Evolutionary conservation across 2,888 invertebrate genomes (phyloP), one percentile per base, ranked within the genome.

Genomic region (Balanococcus diminutus): DNA sequence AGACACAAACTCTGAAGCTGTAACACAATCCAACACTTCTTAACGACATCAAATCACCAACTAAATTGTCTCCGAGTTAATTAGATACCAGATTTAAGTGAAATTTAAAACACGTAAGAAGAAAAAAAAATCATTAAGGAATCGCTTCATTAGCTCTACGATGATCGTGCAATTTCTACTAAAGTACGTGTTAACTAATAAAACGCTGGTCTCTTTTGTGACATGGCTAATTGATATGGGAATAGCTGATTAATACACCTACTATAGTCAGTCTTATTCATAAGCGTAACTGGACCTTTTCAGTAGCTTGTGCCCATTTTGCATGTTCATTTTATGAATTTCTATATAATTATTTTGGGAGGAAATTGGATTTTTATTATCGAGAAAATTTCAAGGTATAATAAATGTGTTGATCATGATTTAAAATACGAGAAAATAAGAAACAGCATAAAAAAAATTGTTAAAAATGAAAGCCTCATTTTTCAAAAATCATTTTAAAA

Each of bases 191-290:
- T 19, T 32, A n/a, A n/a, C n/a, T n/a, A 19, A 75, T 32, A 75
- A 56, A 75, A 22, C 22, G 25, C 19, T 75, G 25, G 5, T 75
- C 75, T 75, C 19, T 75, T n/a, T 32, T 75, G 32, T 75, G 75
- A 32, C 75, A 31, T 75, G 32, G 61, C 28, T 75, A 75, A 75
- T 75, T 75, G 75, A 75, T 75, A 75, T 75, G 75, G 75, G 75
- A 75, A 32, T 32, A 32, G n/a, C 32, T 75, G 25, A 75, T 75
- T 32, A 75, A 36, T 6, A 72, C 11, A 22, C n/a, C n/a, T n/a
- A n/a, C n/a, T n/a, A n/a, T n/a, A n/a, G n/a, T n/a, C n/a, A n/a
- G n/a, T 14, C 42, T 42, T 42, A 14, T 42, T 42, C 42, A n/a
- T n/a, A n/a, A n/a, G n/a, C n/a, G n/a, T n/a, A n/a, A n/a, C n/a